A percentile compares a stretch with the other conserved stretches of the same genome.
Evolutionary conservation across 2,888 invertebrate genomes (phyloP).

Genomic region (Standfussiana lucernea): DNA sequence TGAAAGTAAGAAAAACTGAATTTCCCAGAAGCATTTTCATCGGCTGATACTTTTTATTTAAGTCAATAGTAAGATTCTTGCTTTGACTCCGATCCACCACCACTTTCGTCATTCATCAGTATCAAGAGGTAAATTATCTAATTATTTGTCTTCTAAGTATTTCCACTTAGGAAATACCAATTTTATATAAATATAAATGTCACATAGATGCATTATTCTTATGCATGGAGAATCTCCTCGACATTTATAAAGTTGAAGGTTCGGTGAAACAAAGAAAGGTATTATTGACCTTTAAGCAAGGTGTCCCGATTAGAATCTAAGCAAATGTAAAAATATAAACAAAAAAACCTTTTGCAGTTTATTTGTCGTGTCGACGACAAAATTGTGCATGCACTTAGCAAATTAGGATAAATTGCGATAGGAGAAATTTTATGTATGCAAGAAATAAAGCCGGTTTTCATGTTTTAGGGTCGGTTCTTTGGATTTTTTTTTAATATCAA

Average conservation of each 20-base stretch:
- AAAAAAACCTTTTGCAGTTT: slow-evolving; percentile 46
- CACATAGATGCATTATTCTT: slow-evolving; percentile 16
- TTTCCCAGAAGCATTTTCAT: background rate
- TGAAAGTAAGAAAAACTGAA: slow-evolving; percentile 27
- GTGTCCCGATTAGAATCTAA: slow-evolving; percentile 79
- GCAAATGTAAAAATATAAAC: slow-evolving; percentile 67
- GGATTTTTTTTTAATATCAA: background rate
- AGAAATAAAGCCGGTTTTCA: background rate
- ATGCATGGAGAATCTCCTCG: slow-evolving; percentile 39
- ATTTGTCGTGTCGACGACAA: slow-evolving; percentile 3
- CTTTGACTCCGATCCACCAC: background rate
- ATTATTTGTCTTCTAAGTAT: background rate
- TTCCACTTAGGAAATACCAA: background rate
- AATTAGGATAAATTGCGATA: slow-evolving; percentile 12
- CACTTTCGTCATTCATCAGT: background rate
- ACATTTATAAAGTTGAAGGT: slow-evolving; percentile 65
- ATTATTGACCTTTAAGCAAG: slow-evolving; percentile 74
- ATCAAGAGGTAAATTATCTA: background rate
- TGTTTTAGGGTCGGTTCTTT: too few species aligned
- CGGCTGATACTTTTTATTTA: background rate
- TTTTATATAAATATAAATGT: slow-evolving; percentile 14
- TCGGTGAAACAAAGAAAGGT: slow-evolving; percentile 67
- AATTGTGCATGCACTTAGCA: slow-evolving; percentile 24
- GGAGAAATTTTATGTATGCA: background rate
- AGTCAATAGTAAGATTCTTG: background rate